A percentile compares a stretch with the other conserved stretches of the same genome.
Conservation (phyloP, 2,888 invertebrate genomes). For the Drosophila atripex region DNA sequence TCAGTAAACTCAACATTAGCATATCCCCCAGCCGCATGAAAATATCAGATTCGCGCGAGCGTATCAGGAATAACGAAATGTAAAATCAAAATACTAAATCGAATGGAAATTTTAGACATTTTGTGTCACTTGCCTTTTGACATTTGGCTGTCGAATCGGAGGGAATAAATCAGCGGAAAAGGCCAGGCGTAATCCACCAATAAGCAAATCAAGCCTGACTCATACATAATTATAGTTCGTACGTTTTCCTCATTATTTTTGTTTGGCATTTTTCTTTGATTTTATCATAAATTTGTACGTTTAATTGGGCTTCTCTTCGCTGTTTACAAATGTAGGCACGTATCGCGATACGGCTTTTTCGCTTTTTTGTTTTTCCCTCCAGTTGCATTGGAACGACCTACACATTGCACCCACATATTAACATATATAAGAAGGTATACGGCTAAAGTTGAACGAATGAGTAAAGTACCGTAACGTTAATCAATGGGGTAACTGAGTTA, state of each 20-base stretch:
- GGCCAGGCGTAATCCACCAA: slow-evolving; percentile 1
- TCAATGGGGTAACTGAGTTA: slow-evolving; percentile 46
- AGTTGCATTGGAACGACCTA: slow-evolving; percentile 47
- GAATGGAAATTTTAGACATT: slow-evolving; percentile 35
- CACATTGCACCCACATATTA: slow-evolving; percentile 22
- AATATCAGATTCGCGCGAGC: slow-evolving; percentile 29
- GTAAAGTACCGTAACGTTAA: slow-evolving; percentile 36
- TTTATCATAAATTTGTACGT: slow-evolving; percentile 41
- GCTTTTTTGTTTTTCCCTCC: slow-evolving; percentile 34
- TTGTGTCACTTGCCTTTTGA: slow-evolving; percentile 20
- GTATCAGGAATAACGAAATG: slow-evolving; percentile 43
- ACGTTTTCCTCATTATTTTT: not conserved
- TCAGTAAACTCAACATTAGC: slow-evolving; percentile 34
- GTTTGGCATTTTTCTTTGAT: slow-evolving; percentile 26
- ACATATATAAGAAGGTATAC: slow-evolving; percentile 12
- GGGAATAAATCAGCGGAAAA: slow-evolving; percentile 12
- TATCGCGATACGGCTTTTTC: slow-evolving; percentile 44
- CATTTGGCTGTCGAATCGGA: slow-evolving; percentile 11
- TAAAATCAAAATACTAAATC: slow-evolving; percentile 20
- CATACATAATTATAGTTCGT: slow-evolving; percentile 3
- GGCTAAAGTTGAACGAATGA: slow-evolving; percentile 30
- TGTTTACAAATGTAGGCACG: slow-evolving; percentile 62
- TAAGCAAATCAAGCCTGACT: slow-evolving; percentile 19
- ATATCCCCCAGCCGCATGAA: slow-evolving; percentile 2
- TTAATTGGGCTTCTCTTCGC: slow-evolving; percentile 37